These are phyloP conservation scores for Diabrotica balteata DNA, from an alignment of 2,888 invertebrate genomes.

Conservation along the genomic window DNA sequence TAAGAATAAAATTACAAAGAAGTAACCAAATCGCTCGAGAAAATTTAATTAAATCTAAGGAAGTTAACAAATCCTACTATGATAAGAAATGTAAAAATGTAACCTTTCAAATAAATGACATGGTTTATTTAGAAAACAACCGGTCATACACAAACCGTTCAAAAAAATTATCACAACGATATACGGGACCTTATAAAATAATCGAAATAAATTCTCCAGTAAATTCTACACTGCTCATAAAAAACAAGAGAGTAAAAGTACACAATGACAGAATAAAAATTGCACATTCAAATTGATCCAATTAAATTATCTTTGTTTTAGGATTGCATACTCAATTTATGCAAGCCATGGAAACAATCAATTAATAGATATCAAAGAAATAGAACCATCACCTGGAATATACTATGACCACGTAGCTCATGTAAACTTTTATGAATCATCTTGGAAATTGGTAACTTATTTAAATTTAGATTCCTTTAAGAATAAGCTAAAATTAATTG, in stretches of 20 bases:
- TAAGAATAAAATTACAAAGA: conserved; percentile 38
- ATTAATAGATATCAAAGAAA: neutral
- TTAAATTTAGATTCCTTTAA: conserved; percentile 17
- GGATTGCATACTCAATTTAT: no score
- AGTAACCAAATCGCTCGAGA: conserved; percentile 40
- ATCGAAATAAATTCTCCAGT: conserved; percentile 17
- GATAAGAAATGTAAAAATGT: conserved; percentile 33
- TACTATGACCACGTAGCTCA: conserved; percentile 26
- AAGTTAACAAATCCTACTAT: conserved; percentile 42
- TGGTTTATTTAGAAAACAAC: conserved; percentile 17
- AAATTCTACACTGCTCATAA: conserved; percentile 18
- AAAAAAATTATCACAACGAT: conserved; percentile 29
- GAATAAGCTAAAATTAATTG: conserved; percentile 24
- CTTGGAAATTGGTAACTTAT: conserved; percentile 32
- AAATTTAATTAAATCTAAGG: conserved; percentile 31
- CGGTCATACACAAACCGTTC: conserved; percentile 13
- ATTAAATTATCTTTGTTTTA: neutral
- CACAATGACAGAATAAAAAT: conserved; percentile 33
- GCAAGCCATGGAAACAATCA: no score
- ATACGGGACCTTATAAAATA: conserved; percentile 27
- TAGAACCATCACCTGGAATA: conserved; percentile 15
- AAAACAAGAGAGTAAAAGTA: conserved; percentile 33
- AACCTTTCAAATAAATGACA: conserved; percentile 27
- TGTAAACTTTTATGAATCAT: conserved; percentile 21
- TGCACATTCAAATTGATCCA: conserved; percentile 21